These are phyloP conservation scores for Xenopus borealis DNA, from an alignment of 2,113 vertebrate species.

Conservation along the genomic window DNA sequence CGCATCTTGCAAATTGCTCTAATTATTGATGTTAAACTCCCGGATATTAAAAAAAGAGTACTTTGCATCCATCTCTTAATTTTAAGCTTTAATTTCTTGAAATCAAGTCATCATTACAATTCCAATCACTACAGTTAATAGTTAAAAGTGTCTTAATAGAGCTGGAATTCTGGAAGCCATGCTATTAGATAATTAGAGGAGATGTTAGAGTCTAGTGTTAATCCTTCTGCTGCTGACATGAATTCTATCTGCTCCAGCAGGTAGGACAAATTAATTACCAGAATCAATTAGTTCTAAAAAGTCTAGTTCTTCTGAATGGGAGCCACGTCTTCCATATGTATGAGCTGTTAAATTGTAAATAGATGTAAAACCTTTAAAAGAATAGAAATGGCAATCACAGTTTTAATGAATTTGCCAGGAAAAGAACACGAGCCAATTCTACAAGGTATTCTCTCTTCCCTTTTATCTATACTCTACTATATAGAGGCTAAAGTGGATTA, in stretches of 20 bases:
- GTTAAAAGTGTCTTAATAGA: slow-evolving; percentile 91
- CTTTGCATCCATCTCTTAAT: slow-evolving; percentile 85
- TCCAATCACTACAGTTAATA: slow-evolving; percentile 93
- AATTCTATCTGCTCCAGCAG: slow-evolving; percentile 84
- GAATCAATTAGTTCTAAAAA: slow-evolving; percentile 80
- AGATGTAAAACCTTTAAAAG: slow-evolving; percentile 56
- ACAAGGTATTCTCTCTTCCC: slow-evolving; percentile 12
- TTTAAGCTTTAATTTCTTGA: slow-evolving; percentile 95
- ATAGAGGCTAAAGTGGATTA: slow-evolving; percentile 27
- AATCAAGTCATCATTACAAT: slow-evolving; percentile 95
- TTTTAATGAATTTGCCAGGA: slow-evolving; percentile 50
- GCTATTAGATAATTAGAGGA: slow-evolving; percentile 97
- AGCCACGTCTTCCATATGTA: slow-evolving; percentile 67
- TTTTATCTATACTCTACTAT: slow-evolving; percentile 18
- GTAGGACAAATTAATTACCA: slow-evolving; percentile 87
- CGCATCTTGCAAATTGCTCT: slow-evolving; percentile 85
- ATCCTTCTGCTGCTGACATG: slow-evolving; percentile 77
- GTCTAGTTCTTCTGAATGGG: slow-evolving; percentile 66
- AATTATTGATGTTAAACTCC: slow-evolving; percentile 98
- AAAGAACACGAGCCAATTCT: slow-evolving; percentile 28
- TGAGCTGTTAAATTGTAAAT: slow-evolving; percentile 66
- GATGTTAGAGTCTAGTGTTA: slow-evolving; percentile 89
- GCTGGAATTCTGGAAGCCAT: slow-evolving; percentile 90
- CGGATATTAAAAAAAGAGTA: slow-evolving; percentile 84
- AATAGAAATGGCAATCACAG: slow-evolving; percentile 49